Conservation (phyloP, 2,113 vertebrate genomes). For the Emberiza fucata region DNA sequence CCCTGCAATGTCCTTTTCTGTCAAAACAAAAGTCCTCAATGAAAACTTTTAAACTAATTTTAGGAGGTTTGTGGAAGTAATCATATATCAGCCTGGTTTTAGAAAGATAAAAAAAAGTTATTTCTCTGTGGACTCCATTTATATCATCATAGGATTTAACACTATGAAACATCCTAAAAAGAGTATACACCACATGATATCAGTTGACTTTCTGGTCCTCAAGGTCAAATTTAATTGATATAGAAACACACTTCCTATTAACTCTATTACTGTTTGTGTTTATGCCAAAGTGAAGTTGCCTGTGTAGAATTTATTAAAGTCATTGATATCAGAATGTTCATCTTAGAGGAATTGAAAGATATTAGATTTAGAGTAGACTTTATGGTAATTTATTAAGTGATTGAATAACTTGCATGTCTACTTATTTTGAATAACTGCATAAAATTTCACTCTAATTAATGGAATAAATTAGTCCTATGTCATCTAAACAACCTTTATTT, state of each 20-base stretch:
- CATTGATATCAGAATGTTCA: conserved; percentile 1
- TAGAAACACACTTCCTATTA: background rate
- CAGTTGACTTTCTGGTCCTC: background rate
- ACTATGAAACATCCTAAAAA: background rate
- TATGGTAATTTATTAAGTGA: conserved; percentile 37
- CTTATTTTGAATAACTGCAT: conserved; percentile 41
- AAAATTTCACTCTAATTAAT: conserved; percentile 34
- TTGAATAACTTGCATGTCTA: conserved; percentile 35
- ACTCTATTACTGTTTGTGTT: background rate
- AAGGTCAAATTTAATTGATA: conserved; percentile 34
- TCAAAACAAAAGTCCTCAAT: background rate
- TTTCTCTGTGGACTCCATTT: background rate
- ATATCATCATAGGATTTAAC: background rate
- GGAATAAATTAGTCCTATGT: conserved; percentile 24
- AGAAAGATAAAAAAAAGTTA: background rate
- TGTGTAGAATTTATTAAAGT: conserved; percentile 19
- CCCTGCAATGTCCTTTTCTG: background rate
- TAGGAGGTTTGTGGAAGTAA: background rate
- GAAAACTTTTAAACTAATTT: background rate
- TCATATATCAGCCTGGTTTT: background rate
- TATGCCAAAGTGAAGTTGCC: background rate
- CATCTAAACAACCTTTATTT: conserved; percentile 23
- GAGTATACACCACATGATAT: background rate
- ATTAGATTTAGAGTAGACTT: conserved; percentile 2
- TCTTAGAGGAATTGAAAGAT: conserved; percentile 2